These are phyloP conservation scores for Penaeus indicus DNA, from an alignment of 1,140 invertebrate genomes.

Conservation along the genomic window DNA sequence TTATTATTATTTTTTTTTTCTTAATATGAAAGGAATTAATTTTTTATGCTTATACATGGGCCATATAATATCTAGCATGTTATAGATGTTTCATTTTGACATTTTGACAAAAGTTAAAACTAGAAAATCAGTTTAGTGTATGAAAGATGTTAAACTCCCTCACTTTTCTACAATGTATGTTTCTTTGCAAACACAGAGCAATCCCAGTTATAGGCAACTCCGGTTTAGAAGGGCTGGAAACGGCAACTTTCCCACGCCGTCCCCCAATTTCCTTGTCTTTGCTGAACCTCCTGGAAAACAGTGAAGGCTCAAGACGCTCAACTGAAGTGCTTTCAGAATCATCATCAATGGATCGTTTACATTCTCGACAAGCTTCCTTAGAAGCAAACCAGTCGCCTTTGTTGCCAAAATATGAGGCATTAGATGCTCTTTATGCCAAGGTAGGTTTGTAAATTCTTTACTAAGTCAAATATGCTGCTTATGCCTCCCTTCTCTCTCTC, in stretches of 20 bases:
- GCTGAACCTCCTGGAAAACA: constrained; percentile 63
- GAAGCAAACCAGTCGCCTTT: constrained; percentile 39
- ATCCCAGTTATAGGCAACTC: constrained; percentile 55
- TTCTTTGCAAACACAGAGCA: constrained; percentile 32
- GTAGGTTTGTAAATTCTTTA: background rate
- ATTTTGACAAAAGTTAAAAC: too few relatives aligned
- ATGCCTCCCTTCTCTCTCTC: background rate
- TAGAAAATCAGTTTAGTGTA: too few relatives aligned
- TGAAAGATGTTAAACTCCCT: too few relatives aligned
- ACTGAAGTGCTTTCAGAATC: constrained; percentile 58
- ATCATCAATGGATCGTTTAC: constrained; percentile 58
- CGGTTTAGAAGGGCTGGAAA: constrained; percentile 46
- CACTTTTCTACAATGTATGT: constrained; percentile 2
- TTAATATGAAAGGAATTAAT: background rate
- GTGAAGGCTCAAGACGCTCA: constrained; percentile 63
- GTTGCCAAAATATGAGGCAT: constrained; percentile 27
- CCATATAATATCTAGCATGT: too few relatives aligned
- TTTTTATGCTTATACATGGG: too few relatives aligned
- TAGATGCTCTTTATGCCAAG: constrained; percentile 58
- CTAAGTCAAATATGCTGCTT: background rate
- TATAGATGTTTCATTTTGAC: too few relatives aligned
- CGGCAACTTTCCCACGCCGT: constrained; percentile 42
- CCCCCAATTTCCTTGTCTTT: constrained; percentile 62
- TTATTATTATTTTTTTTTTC: background rate
- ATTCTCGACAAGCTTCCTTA: constrained; percentile 55